These are phyloP conservation scores for Palloptera scutellata DNA, from an alignment of 2,888 invertebrate species.

Conservation along the genomic window DNA sequence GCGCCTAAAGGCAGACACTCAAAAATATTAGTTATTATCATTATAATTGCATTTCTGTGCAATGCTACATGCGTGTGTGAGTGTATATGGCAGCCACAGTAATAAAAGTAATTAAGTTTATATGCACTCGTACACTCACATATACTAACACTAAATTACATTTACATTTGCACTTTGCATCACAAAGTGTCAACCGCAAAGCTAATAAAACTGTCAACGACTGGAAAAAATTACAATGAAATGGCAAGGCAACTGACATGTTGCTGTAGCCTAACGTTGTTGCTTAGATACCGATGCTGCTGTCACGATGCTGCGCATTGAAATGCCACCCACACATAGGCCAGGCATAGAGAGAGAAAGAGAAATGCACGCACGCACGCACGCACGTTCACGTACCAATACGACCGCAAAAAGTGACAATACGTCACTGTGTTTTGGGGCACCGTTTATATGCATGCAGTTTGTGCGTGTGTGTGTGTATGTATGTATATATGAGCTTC, in stretches of 20 bases:
- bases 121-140: constrained; percentile 6
- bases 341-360: no score
- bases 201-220: constrained; percentile 33
- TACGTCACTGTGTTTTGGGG: no score
- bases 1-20: constrained; percentile 7
- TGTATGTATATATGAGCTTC: constrained; percentile 5
- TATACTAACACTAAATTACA: not conserved
- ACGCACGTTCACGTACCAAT: no score
- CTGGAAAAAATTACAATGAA: not conserved
- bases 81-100: not conserved
- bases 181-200: constrained; percentile 29
- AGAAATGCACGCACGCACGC: no score
- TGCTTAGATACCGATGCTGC: no score
- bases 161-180: not conserved
- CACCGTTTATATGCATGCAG: not conserved
- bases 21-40: not conserved
- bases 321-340: no score
- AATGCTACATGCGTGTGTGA: constrained; percentile 2
- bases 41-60: not conserved
- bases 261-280: no score
- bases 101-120: not conserved
- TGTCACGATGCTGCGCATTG: no score
- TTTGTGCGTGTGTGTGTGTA: not conserved
- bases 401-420: no score
- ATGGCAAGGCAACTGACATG: constrained; percentile 6